Base-by-base conservation (phyloP, 2,888 invertebrate genomes). In the Leptopilina myrica region DNA sequence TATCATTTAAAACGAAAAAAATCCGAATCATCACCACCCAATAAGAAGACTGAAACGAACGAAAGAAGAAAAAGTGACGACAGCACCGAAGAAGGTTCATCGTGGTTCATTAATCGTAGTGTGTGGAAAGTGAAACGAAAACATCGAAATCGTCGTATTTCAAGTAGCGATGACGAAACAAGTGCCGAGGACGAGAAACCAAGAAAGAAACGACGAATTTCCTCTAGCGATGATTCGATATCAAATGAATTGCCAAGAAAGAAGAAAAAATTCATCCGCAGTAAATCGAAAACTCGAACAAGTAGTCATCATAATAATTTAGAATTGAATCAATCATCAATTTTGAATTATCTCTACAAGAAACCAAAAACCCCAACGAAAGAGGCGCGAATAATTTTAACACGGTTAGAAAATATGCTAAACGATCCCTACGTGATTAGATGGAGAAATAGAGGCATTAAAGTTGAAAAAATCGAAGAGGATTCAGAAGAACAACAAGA, bases 401-500 rank as follows among this genome's bases (percentile, higher is more conserved):
- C 76, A 9, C 79, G 66, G 77, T 46, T 82, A 15, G 83, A 84
- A 33, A 5, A 79, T 9, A 59, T 56, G 43, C 64, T 14, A 2
- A 56, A 56, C 43, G 79, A 83, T 79, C 77, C 79, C 6, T 11
- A 78, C n/a, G 78, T 79, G 11, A 8, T 75, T 9, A 26, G 79
- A 12, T 84, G 79, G 49, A 81, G 78, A 65, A 79, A 73, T 77
- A 78, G 76, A 5, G n/a, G 53, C 59, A 53, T 5, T 43, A 59
- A 26, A 11, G 64, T 49, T 64, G 33, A 67, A 7, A 69, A 64
- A n/a, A 2, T 20, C n/a, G 67, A 66, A 20, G 53, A 76, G 26
- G 9, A 14, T 40, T 64, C 59, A 2, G 20, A 9, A 14, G 67
- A n/a, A n/a, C 67, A 65, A 43, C 15, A 64, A 5, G 46, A 49